These are phyloP conservation scores for Mamestra brassicae DNA, from an alignment of 2,888 invertebrate genomes.

Conservation along the genomic window DNA sequence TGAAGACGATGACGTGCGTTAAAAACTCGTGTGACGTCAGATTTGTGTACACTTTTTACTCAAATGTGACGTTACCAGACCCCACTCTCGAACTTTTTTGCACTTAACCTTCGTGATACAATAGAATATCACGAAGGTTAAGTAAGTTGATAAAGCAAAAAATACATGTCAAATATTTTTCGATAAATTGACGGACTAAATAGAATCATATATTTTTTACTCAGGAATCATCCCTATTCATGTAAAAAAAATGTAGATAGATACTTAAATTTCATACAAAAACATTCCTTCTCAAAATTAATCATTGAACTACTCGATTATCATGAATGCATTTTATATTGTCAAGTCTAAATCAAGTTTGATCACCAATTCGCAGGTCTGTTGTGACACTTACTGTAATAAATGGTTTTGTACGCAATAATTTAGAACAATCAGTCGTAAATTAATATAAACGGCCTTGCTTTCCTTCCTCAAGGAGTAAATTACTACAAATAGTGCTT, in stretches of 20 bases:
- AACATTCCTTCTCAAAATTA: background rate
- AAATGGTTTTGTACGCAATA: constrained; percentile 7
- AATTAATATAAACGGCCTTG: constrained; percentile 25
- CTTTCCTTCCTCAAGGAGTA: constrained; percentile 48
- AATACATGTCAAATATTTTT: too few species aligned
- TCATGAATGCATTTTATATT: background rate
- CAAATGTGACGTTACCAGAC: too few species aligned
- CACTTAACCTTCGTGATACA: too few species aligned
- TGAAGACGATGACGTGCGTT: too few species aligned
- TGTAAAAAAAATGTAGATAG: background rate
- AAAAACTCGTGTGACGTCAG: too few species aligned
- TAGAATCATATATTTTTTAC: too few species aligned
- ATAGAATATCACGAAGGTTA: too few species aligned
- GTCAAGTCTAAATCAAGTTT: constrained; percentile 1
- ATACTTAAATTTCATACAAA: background rate
- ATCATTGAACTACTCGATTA: background rate
- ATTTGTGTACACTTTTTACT: too few species aligned
- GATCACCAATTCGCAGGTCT: background rate
- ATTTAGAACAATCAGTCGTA: constrained; percentile 19
- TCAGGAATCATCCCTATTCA: background rate
- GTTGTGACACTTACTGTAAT: constrained; percentile 1
- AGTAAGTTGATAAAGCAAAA: too few species aligned
- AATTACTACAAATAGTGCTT: constrained; percentile 19
- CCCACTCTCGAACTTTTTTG: too few species aligned
- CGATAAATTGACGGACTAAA: too few species aligned